Evolutionary conservation across 2,797 vertebrate species (phyloP).

Genomic region (Yasuhikotakia modesta): DNA sequence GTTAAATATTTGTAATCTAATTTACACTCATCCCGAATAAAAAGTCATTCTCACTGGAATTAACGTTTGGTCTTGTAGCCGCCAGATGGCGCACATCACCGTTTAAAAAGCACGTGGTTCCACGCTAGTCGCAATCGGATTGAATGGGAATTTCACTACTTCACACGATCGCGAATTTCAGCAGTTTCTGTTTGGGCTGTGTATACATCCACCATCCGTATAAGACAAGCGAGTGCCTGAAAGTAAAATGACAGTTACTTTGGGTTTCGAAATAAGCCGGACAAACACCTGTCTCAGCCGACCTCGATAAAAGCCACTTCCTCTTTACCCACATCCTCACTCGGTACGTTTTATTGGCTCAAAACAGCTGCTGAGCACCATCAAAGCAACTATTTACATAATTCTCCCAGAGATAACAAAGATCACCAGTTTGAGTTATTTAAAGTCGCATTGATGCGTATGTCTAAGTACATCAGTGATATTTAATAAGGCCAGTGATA

Average conservation of each 20-base stretch:
- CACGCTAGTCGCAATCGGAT: background rate
- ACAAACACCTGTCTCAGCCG: constrained; percentile 70
- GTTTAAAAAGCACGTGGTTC: background rate
- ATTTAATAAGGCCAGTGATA: background rate
- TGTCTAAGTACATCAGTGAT: background rate
- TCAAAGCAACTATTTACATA: constrained; percentile 47
- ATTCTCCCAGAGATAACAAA: background rate
- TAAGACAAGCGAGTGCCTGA: constrained; percentile 56
- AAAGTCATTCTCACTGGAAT: too few species aligned
- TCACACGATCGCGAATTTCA: background rate
- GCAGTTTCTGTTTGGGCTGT: too few species aligned
- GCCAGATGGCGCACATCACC: constrained; percentile 63
- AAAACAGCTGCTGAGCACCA: constrained; percentile 37
- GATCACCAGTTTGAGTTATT: background rate
- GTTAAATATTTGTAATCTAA: too few species aligned
- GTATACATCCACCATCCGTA: background rate
- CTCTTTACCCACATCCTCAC: constrained; percentile 67
- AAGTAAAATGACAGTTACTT: constrained; percentile 40
- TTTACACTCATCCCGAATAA: too few species aligned
- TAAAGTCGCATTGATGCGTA: background rate
- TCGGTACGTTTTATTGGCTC: constrained; percentile 37
- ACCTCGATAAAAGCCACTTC: constrained; percentile 67
- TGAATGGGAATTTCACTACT: background rate
- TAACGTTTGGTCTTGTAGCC: background rate
- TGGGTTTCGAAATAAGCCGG: constrained; percentile 63